A percentile compares a stretch with the other conserved stretches of the same genome.
Evolutionary conservation across 2,888 invertebrate genomes (phyloP).

Genomic region (Alloplasta piceator): DNA sequence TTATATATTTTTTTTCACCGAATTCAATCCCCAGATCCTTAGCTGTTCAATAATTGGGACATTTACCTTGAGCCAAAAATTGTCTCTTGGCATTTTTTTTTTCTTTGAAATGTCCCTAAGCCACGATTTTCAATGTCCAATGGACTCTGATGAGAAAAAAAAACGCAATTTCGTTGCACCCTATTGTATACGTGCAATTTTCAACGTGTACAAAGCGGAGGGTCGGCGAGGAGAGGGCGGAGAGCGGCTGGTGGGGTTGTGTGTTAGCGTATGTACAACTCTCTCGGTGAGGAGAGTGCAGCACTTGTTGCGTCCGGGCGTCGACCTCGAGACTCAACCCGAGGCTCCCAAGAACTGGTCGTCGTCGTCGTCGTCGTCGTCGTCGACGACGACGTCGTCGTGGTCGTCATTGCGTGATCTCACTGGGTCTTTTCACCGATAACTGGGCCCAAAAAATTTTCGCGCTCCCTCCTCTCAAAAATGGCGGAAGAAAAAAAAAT

Average conservation of each 20-base stretch:
- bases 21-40: no score
- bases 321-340: slow-evolving; percentile 81
- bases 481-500: slow-evolving; percentile 27
- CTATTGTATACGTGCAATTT: no score
- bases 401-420: slow-evolving; percentile 36
- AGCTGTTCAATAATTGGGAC: no score
- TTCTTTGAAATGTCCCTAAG: no score
- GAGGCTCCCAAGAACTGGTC: slow-evolving; percentile 72
- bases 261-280: slow-evolving; percentile 74
- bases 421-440: not conserved
- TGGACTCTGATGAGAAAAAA: no score
- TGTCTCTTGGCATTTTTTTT: no score
- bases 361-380: slow-evolving; percentile 41
- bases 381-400: slow-evolving; percentile 27
- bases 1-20: no score
- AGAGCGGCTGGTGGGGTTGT: slow-evolving; percentile 20
- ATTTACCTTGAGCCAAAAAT: no score
- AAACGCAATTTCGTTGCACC: no score
- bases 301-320: slow-evolving; percentile 83
- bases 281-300: slow-evolving; percentile 72
- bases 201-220: not conserved
- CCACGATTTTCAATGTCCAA: no score
- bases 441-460: slow-evolving; percentile 55
- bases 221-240: not conserved
- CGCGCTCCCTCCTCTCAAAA: slow-evolving; percentile 10